Conservation (phyloP, 2,797 vertebrate genomes). For the Silurus aristotelis region DNA sequence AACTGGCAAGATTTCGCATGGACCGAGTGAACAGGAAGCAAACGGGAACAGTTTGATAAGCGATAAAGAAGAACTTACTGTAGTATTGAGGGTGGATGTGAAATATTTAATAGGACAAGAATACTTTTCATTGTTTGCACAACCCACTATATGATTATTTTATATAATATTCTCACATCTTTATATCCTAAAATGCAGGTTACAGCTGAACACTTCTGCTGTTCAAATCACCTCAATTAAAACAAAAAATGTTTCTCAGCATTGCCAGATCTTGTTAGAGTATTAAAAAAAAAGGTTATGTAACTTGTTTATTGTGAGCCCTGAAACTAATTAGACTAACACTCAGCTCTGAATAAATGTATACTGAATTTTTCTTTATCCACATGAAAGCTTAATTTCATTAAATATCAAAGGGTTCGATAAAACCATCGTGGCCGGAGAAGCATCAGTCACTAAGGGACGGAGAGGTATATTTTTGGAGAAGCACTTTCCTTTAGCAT, state of each 20-base stretch:
- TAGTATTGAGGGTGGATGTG: background rate
- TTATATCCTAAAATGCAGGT: background rate
- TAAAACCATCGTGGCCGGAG: conserved; percentile 51
- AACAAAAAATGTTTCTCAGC: background rate
- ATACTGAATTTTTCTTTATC: conserved; percentile 66
- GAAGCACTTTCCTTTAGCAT: conserved; percentile 53
- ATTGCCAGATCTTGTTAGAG: conserved; percentile 24
- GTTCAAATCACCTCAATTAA: background rate
- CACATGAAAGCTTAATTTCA: conserved; percentile 62
- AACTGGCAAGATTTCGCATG: background rate
- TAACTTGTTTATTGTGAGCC: conserved; percentile 60
- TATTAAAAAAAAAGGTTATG: conserved; percentile 51
- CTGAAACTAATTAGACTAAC: conserved; percentile 65
- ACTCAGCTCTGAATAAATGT: conserved; percentile 63
- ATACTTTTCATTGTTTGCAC: background rate
- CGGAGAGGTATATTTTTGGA: conserved; percentile 51
- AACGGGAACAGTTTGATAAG: background rate
- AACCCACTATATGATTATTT: background rate
- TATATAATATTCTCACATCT: background rate
- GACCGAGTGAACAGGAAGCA: background rate
- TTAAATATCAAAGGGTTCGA: conserved; percentile 68
- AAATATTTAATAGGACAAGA: background rate
- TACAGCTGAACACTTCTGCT: background rate
- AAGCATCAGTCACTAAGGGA: conserved; percentile 47
- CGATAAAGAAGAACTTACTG: background rate